phyloP scores from a whole-genome alignment of 2,888 invertebrate genomes.

The Drosophila leonis region DNA sequence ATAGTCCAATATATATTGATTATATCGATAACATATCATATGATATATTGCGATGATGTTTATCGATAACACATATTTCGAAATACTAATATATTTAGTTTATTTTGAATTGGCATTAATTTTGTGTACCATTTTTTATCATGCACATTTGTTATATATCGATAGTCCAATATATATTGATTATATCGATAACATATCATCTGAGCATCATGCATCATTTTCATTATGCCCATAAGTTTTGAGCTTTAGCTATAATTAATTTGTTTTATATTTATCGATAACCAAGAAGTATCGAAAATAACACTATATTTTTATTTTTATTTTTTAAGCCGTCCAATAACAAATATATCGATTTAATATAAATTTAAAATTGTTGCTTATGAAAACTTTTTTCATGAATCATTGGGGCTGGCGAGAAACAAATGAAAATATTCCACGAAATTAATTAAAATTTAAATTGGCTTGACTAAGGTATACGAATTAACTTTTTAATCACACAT shows the following conservation, averaged over 20 bases:
- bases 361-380: background rate
- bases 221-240: background rate
- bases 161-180: too few relatives aligned
- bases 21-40: too few relatives aligned
- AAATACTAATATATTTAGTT: background rate
- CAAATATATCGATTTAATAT: background rate
- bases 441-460: constrained; percentile 11
- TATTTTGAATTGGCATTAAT: background rate
- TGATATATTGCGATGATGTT: background rate
- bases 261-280: too few relatives aligned
- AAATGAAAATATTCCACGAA: background rate
- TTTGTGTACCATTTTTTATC: too few relatives aligned
- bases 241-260: too few relatives aligned
- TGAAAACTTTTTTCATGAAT: background rate
- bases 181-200: background rate
- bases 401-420: background rate
- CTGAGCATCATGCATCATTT: too few relatives aligned
- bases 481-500: background rate
- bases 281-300: background rate
- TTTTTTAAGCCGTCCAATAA: too few relatives aligned
- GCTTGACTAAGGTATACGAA: constrained; percentile 5
- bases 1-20: too few relatives aligned
- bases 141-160: too few relatives aligned
- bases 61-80: background rate
- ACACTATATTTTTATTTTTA: too few relatives aligned